Conservation (phyloP, 2,113 vertebrate species). For the Pituophis catenifer region DNA sequence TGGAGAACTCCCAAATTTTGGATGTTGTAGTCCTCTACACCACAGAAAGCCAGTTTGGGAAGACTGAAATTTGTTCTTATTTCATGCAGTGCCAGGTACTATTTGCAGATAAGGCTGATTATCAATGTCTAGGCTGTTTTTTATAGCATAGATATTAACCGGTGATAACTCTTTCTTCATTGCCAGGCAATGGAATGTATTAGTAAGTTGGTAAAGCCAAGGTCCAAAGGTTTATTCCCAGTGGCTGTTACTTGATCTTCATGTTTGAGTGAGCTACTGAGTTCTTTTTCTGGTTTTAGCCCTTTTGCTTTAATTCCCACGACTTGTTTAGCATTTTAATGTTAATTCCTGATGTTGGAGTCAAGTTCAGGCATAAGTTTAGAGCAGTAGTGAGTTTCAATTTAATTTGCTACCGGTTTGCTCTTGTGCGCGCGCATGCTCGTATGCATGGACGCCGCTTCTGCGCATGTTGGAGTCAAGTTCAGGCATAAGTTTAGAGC, state of each 20-base stretch:
- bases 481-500: background rate
- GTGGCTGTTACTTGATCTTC: background rate
- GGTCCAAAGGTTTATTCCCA: background rate
- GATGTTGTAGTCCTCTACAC: background rate
- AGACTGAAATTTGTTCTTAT: background rate
- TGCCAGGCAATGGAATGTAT: background rate
- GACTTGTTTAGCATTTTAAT: background rate
- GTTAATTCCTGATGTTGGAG: background rate
- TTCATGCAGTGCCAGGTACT: background rate
- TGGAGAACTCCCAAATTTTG: background rate
- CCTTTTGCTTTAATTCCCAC: background rate
- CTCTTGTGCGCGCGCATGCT: too few species aligned
- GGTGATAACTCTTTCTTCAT: background rate
- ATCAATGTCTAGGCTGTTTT: background rate
- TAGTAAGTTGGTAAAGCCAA: background rate
- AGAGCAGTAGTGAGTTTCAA: background rate
- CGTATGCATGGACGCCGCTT: rapidly evolving
- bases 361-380: background rate
- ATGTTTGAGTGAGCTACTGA: background rate
- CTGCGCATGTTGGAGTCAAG: background rate
- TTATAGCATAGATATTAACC: background rate
- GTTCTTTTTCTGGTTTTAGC: background rate
- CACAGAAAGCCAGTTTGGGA: background rate
- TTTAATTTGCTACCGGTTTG: too few species aligned
- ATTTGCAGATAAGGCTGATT: background rate